These are phyloP conservation scores for Amblyopsis hoosieri DNA, from an alignment of 2,797 vertebrate genomes.

Conservation along the genomic window DNA sequence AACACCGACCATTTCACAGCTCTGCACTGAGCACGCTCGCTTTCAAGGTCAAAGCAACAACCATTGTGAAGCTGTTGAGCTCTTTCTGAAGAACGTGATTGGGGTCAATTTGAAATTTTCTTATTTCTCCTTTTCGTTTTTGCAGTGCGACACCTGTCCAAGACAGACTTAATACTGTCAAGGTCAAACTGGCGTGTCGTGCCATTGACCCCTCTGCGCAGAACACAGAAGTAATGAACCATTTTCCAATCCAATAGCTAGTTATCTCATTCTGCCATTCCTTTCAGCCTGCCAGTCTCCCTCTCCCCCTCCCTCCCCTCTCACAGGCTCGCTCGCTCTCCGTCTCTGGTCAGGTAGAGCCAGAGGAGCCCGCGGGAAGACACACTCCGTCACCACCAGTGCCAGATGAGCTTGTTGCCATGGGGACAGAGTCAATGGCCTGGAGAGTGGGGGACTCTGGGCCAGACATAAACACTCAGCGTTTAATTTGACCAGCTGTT, in stretches of 20 bases:
- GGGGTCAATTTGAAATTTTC: slow-evolving; percentile 45
- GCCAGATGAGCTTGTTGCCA: slow-evolving; percentile 82
- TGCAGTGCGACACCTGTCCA: slow-evolving; percentile 16
- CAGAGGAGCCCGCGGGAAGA: slow-evolving; percentile 55
- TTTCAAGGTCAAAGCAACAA: slow-evolving; percentile 62
- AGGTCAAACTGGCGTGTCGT: slow-evolving; percentile 44
- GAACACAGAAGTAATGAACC: slow-evolving; percentile 42
- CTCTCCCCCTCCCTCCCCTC: slow-evolving; percentile 9
- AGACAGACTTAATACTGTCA: slow-evolving; percentile 47
- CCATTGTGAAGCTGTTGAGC: slow-evolving; percentile 36
- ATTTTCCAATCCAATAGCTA: slow-evolving; percentile 47
- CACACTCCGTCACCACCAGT: slow-evolving; percentile 68
- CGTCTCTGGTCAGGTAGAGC: slow-evolving; percentile 65
- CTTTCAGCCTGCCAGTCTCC: slow-evolving; percentile 21
- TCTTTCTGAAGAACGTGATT: slow-evolving; percentile 24
- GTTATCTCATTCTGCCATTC: slow-evolving; percentile 39
- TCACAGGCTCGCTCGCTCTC: slow-evolving; percentile 21
- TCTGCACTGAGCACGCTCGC: slow-evolving; percentile 34
- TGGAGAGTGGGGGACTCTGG: slow-evolving; percentile 74
- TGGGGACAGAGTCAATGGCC: slow-evolving; percentile 80
- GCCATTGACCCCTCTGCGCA: slow-evolving; percentile 33
- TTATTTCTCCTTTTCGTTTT: slow-evolving; percentile 15
- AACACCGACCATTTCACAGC: slow-evolving; percentile 5
- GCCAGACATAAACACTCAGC: slow-evolving; percentile 76
- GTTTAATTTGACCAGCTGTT: slow-evolving; percentile 76